Base-by-base conservation (phyloP, 37 sponge, comb jelly and placozoan genomes). In the Aphrocallistes beatrix region DNA sequence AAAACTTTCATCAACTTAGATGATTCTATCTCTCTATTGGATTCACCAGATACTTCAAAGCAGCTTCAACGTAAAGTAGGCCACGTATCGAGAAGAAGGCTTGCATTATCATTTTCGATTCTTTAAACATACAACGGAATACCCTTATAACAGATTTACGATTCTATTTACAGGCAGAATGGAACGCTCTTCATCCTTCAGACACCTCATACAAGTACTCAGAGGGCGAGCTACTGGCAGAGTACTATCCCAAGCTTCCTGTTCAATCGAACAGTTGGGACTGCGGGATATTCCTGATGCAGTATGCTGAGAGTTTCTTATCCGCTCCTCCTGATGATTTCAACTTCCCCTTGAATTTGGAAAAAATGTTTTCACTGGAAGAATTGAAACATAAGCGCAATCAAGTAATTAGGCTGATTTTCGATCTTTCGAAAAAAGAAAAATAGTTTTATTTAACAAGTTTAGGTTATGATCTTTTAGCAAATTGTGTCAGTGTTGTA, bases 231-330 rank as follows among this genome's bases (percentile, higher is more conserved):
- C 8, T 6, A 32, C 3, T 60, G 75, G 34, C n/a, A 19, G 75
- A 30, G 3, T 30, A 60, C n/a, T 30, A 60, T 60, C 75, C 39
- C 23, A 86, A 93, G 93, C 85, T 89, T 13, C 94, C 90, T 28
- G 84, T 87, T 0, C 97, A 96, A 51, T 48, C 88, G 42, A 96
- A 96, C 88, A 88, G 85, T 25, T 93, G 87, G 16, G 97, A 96
- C 51, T 96, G 97, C 88, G 97, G 97, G 0, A 50, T 96, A 1
- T 96, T 87, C 51, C 51, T 96, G 1, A 69, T 96, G 42, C 93
- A 93, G 49, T 96, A 89, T 82, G 85, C 92, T 37, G 92, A 96
- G 84, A 90, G 85, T 17, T 88, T 96, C 17, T 86, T 96, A 51
- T 37, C 87, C 89, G 92, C 75, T 21, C 36, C 82, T 69, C 38